Evolutionary conservation across 2,797 vertebrate species (phyloP).

Genomic region (Neosilurus mollespiculum): DNA sequence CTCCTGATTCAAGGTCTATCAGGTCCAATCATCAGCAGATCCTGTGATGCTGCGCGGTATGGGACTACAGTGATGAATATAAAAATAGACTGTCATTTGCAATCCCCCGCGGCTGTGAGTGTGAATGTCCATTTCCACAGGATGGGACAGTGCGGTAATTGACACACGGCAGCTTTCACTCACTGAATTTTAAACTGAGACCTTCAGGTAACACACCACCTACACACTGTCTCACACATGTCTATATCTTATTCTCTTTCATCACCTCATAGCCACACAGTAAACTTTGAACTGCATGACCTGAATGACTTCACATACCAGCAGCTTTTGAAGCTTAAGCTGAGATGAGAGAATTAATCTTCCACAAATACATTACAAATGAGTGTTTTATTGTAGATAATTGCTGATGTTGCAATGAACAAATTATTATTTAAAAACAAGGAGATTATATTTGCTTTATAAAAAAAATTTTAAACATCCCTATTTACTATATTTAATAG

Average conservation of each 20-base stretch:
- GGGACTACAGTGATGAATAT: slow-evolving; percentile 20
- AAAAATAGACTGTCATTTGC: slow-evolving; percentile 35
- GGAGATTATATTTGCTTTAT: slow-evolving; percentile 12
- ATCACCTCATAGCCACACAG: not conserved
- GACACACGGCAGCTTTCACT: slow-evolving; percentile 30
- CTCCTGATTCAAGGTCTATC: slow-evolving; percentile 1
- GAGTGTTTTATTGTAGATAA: not conserved
- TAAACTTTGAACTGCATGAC: not conserved
- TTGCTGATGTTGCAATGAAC: no score
- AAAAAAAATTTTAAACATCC: not conserved
- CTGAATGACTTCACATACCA: not conserved
- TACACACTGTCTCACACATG: slow-evolving; percentile 11
- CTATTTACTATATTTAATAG: not conserved
- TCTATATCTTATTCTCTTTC: slow-evolving; percentile 29
- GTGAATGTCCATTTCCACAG: slow-evolving; percentile 24
- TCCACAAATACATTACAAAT: not conserved
- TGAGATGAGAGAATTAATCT: not conserved
- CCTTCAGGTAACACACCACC: slow-evolving; percentile 37
- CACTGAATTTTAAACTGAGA: slow-evolving; percentile 42
- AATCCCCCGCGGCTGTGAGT: slow-evolving; percentile 16
- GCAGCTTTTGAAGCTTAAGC: not conserved
- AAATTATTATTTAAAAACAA: not conserved
- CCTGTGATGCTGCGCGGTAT: slow-evolving; percentile 28
- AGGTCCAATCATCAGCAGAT: slow-evolving; percentile 21
- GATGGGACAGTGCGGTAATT: slow-evolving; percentile 24